phyloP scores from a whole-genome alignment of 2,888 invertebrate species.

The Kuschelorhynchus macadamiae region DNA sequence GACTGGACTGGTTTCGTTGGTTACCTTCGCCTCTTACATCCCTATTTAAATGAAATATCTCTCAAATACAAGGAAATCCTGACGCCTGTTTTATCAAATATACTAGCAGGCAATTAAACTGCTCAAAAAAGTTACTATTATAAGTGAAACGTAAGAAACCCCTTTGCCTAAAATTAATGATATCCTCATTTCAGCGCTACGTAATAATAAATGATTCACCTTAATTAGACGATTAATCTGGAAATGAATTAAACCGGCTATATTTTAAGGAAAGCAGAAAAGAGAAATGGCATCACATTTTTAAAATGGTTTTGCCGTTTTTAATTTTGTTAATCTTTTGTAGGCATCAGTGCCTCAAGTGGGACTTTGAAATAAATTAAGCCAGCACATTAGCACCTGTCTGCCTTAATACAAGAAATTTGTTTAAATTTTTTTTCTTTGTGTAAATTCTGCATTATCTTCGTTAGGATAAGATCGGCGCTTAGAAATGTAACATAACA shows the following conservation, averaged over 20 bases:
- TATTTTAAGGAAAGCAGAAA: constrained; percentile 56
- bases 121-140: too few relatives aligned
- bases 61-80: too few relatives aligned
- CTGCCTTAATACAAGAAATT: constrained; percentile 13
- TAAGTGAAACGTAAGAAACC: constrained; percentile 28
- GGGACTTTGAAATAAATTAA: constrained; percentile 19
- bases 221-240: constrained; percentile 61
- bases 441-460: too few relatives aligned
- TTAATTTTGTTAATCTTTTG: constrained; percentile 30
- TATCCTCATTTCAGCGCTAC: constrained; percentile 39
- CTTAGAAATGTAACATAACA: too few relatives aligned
- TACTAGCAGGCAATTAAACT: too few relatives aligned
- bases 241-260: constrained; percentile 57
- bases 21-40: too few relatives aligned
- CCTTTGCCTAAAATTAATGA: constrained; percentile 39
- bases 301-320: constrained; percentile 22
- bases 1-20: too few relatives aligned
- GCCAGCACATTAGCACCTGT: constrained; percentile 16
- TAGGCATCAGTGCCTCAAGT: constrained; percentile 4
- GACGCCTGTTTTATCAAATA: too few relatives aligned
- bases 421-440: constrained; percentile 12
- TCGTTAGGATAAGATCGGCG: too few relatives aligned
- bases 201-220: constrained; percentile 60
- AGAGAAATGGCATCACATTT: constrained; percentile 29
- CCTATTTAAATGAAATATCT: too few relatives aligned